Evolutionary conservation across 1,140 invertebrate species (phyloP), one percentile per base, ranked within the genome.

Genomic region (Camponotus pennsylvanicus): DNA sequence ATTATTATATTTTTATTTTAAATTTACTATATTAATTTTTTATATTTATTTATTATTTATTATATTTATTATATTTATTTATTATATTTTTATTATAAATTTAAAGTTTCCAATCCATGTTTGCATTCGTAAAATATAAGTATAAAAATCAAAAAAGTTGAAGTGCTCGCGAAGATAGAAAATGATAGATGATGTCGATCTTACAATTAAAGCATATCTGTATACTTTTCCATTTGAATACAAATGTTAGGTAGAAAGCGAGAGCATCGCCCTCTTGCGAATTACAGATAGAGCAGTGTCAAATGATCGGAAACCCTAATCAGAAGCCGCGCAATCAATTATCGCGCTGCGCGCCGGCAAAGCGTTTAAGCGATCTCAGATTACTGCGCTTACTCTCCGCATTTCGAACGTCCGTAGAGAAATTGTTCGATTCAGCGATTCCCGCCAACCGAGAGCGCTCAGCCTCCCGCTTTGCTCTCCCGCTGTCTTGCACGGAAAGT

Each of bases 271-370:
- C 61, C 45, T 71, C 37, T 13, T 64, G 49, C 73, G 55, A 61
- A 89, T 89, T 66, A 66, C 45, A 89, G 77, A 89, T 83, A 89
- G 78, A 87, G 76, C 63, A 76, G 90, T 88, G 86, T 90, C 91
- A 90, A 92, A 89, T 90, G 87, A 90, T 92, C 82, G 91, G 90
- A 89, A 90, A 90, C 87, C 85, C 87, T 91, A 91, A 86, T 90
- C 87, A 84, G 70, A 84, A 78, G 82, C 82, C 71, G 89, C 88
- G 86, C 86, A 88, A 92, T 92, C 88, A 92, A 91, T 92, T 92
- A 88, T 89, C 84, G 89, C 80, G 85, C 88, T 85, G 77, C 87
- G 78, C 45, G 57, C 69, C 61, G 83, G 76, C 78, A 88, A 90
- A 89, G 86, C 82, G 82, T 90, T 88, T 90, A 90, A 88, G 84